Evolutionary conservation across 37 sponge, comb jelly and placozoan genomes (phyloP).

Genomic region (Hormiphora californensis): DNA sequence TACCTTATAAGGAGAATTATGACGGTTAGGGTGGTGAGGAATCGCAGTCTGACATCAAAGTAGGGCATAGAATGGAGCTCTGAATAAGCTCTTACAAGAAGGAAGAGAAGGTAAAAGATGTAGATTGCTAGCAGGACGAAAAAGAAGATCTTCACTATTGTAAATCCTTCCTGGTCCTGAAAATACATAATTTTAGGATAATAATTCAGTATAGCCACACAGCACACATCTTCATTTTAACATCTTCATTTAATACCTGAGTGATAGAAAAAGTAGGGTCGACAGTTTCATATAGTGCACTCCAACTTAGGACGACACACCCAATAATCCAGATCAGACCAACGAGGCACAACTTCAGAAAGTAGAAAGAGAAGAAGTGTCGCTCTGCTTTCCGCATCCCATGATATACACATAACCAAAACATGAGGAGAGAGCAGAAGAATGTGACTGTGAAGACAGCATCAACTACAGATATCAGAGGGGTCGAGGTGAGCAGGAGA

Average conservation of each 20-base stretch:
- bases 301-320: conserved; percentile 39
- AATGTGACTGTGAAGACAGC: conserved; percentile 44
- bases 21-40: conserved; percentile 37
- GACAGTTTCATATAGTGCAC: conserved; percentile 1
- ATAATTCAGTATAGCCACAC: background rate
- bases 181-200: background rate
- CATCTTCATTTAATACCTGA: background rate
- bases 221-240: background rate
- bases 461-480: background rate
- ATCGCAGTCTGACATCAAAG: conserved; percentile 38
- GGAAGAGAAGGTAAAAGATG: conserved; percentile 2
- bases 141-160: background rate
- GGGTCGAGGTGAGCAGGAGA: background rate
- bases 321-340: conserved; percentile 49
- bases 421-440: conserved; percentile 17
- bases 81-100: conserved; percentile 51
- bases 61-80: conserved; percentile 44
- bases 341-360: background rate
- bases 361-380: conserved; percentile 51
- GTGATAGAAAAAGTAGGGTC: conserved; percentile 32
- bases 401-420: conserved; percentile 48
- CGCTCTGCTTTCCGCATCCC: conserved; percentile 12
- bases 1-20: conserved; percentile 38
- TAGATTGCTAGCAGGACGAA: conserved; percentile 24
- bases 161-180: conserved; percentile 25